Evolutionary conservation across 2,797 vertebrate genomes (phyloP), one percentile per base, ranked within the genome.

Genomic region (Chaenodraco wilsoni): DNA sequence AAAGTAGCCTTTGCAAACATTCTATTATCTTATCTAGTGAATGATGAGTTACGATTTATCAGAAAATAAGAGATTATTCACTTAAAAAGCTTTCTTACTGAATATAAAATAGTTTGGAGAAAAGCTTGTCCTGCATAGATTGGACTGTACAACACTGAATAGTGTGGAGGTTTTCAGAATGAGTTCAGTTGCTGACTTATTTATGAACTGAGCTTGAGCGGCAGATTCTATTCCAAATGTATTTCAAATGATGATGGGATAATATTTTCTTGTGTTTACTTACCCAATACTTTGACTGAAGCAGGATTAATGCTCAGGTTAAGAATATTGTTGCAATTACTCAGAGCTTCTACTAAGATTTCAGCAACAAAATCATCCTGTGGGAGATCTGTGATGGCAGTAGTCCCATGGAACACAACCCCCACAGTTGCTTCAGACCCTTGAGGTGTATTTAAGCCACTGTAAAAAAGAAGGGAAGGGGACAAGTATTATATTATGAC

Each of bases 271-370:
- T 51, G 4, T 1, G 49, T 51, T 23, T 51, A 23, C 49, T 51
- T 51, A 51, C 49, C 19, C 14, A 6, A n/a, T 3, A 23, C 17
- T 3, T 11, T 51, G 49, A 51, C 11, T 51, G 0, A 51, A 11
- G 5, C 13, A 12, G 19, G n/a, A 4, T 50, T 19, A 4, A 50
- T 50, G 49, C 1, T 50, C 49, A 50, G 9, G 4, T 12, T 1
- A 1, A 1, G 0, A 3, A 0, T 50, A 19, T 19, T 50, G 3
- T 11, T 21, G 48, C 17, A 17, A 3, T 19, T 17, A 48, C 1
- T 50, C 48, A 50, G 10, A 19, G n/a, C 2, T 9, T 50, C n/a
- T 21, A 12, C n/a, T 19, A 50, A 11, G 9, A 10, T 21, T 10
- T 50, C 3, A 50, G 3, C n/a, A 21, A 50, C 11, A 10, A 5